Evolutionary conservation across 64 coral and sea anemone genomes (phyloP), one percentile per base, ranked within the genome.

Genomic region (Acropora tenuis): DNA sequence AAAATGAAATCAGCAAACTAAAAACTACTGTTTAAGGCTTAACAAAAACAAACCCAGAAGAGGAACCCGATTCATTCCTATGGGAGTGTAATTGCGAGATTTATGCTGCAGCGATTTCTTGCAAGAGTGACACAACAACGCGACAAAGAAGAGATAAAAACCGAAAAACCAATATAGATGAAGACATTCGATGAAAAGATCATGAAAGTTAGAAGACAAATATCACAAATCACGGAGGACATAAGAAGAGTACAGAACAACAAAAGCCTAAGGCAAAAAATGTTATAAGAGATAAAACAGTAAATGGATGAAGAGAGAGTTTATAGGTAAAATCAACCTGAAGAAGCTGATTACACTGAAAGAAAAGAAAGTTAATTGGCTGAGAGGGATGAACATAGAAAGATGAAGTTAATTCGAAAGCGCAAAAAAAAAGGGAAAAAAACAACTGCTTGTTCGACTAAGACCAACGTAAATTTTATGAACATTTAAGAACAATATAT

Each of bases 381-480:
- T 86, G 13, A 86, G 61, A 72, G 48, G 0, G 18, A n/a, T 69
- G 61, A 86, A 86, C 18, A 86, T 15, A 7, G 42, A 18, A 16
- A 43, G 61, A 46, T 18, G 15, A 19, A 9, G 16, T 15, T 71
- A 69, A 86, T 3, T 10, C 15, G 82, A 68, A 46, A 47, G 61
- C 2, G 6, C 11, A 1, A 69, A 45, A 20, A 86, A 65, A n/a
- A n/a, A n/a, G n/a, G 12, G 49, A 65, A 20, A 86, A 72, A 72
- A 18, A 13, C 45, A 86, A 86, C 42, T 2, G 48, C n/a, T 6
- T 20, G 6, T 86, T 86, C 8, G 82, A 86, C n/a, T 65, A 86
- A 44, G 82, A 86, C 18, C 82, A 69, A 86, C 43, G 82, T 15
- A 73, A 86, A 65, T 86, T 86, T 20, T 86, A 86, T 20, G 42